A percentile compares a stretch with the other conserved stretches of the same genome.
phyloP scores from a whole-genome alignment of 2,113 vertebrate species.

The Plecturocebus donacophilus region DNA sequence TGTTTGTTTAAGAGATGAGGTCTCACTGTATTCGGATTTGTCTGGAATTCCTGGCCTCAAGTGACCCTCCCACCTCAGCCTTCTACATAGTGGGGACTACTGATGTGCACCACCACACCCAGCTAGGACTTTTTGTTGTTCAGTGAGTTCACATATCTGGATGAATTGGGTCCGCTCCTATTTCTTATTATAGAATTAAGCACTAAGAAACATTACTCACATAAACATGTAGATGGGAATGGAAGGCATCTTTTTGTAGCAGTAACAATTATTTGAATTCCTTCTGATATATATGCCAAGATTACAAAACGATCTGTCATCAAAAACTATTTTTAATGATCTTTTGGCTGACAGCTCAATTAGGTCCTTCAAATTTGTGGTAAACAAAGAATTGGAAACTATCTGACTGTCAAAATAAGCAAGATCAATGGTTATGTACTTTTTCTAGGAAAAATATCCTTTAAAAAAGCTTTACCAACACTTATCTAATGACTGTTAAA shows the following conservation, averaged over 20 bases:
- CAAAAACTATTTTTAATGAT: conserved; percentile 66
- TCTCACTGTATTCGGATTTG: too few relatives aligned
- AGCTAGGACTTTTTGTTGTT: neutral
- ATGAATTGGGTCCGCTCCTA: neutral
- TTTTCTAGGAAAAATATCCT: conserved; percentile 33
- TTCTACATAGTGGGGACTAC: too few relatives aligned
- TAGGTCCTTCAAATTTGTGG: conserved; percentile 42
- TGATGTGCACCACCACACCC: too few relatives aligned
- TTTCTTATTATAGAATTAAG: conserved; percentile 29
- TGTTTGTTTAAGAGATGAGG: neutral
- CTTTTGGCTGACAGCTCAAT: conserved; percentile 48
- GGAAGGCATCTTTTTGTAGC: conserved; percentile 49
- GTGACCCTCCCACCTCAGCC: too few relatives aligned
- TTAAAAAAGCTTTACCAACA: neutral
- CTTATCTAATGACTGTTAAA: neutral
- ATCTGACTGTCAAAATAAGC: conserved; percentile 46
- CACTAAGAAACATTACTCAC: conserved; percentile 1
- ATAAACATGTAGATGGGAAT: conserved; percentile 9
- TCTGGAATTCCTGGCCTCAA: too few relatives aligned
- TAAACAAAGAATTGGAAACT: conserved; percentile 26
- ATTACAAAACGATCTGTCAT: conserved; percentile 59
- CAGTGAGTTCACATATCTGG: neutral
- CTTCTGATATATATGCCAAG: conserved; percentile 59
- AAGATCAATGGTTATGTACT: neutral
- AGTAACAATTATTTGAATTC: conserved; percentile 65